A percentile compares a stretch with the other conserved stretches of the same genome.
phyloP scores from a whole-genome alignment of 2,888 invertebrate species.

The Heliothis peltigera region DNA sequence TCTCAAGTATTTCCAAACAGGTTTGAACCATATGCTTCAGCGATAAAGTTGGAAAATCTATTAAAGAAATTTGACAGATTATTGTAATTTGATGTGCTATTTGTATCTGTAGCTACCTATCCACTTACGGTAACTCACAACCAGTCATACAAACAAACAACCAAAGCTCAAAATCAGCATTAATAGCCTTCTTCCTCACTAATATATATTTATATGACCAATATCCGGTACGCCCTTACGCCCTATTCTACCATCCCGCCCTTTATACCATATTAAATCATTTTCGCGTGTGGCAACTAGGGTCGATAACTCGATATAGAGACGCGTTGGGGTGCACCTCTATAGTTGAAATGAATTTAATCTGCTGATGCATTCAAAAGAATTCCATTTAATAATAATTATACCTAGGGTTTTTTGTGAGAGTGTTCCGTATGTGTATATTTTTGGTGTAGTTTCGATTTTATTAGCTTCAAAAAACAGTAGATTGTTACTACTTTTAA shows the following conservation, averaged over 20 bases:
- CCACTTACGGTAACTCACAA: background rate
- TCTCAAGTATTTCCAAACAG: too few relatives aligned
- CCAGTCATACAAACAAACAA: background rate
- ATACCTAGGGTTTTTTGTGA: slow-evolving; percentile 13
- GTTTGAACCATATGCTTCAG: too few relatives aligned
- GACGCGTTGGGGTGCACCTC: slow-evolving; percentile 66
- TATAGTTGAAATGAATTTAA: slow-evolving; percentile 69
- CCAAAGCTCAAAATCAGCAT: slow-evolving; percentile 38
- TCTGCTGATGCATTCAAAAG: slow-evolving; percentile 56
- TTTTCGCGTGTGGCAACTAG: slow-evolving; percentile 63
- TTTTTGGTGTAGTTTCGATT: too few relatives aligned
- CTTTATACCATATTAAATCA: slow-evolving; percentile 65
- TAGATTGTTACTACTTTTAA: too few relatives aligned
- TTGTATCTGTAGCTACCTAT: too few relatives aligned
- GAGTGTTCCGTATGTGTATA: background rate
- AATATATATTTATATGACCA: slow-evolving; percentile 63
- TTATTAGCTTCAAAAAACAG: too few relatives aligned
- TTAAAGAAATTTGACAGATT: too few relatives aligned
- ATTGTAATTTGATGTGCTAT: too few relatives aligned
- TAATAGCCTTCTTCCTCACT: slow-evolving; percentile 47
- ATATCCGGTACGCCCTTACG: slow-evolving; percentile 59
- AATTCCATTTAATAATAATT: slow-evolving; percentile 33
- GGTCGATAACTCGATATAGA: slow-evolving; percentile 52
- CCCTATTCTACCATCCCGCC: slow-evolving; percentile 57
- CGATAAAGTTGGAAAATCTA: too few relatives aligned